phyloP scores from a whole-genome alignment of 2,113 vertebrate genomes.

The Rhinolophus sinicus region DNA sequence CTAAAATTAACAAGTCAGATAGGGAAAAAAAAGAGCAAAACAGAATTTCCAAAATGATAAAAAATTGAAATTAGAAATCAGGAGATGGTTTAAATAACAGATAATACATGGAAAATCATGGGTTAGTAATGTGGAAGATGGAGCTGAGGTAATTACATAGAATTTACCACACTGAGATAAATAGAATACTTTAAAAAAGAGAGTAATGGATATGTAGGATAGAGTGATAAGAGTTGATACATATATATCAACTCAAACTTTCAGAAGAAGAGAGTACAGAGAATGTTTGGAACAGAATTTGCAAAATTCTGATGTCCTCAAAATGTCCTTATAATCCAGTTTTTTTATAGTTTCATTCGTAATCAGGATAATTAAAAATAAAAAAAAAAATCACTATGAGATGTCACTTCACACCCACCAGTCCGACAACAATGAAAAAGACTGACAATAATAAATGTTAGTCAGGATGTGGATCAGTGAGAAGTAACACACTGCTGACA shows the following conservation, averaged over 20 bases:
- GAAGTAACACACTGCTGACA: background rate
- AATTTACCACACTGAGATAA: background rate
- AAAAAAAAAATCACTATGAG: background rate
- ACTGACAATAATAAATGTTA: background rate
- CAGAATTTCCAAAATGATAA: background rate
- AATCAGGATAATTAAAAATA: background rate
- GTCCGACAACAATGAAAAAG: background rate
- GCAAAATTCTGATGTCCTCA: background rate
- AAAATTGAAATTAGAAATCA: background rate
- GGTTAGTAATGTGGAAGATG: background rate
- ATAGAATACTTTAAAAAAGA: background rate
- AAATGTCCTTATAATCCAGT: background rate
- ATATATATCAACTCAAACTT: background rate
- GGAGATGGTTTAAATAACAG: background rate
- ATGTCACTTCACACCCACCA: background rate
- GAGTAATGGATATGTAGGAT: background rate
- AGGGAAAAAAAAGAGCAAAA: background rate
- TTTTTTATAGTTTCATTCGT: background rate
- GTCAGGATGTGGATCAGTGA: background rate
- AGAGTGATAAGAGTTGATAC: background rate
- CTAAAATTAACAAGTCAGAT: background rate
- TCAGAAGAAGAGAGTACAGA: background rate
- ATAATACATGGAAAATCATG: background rate
- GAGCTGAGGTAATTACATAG: background rate
- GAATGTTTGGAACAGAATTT: background rate